Evolutionary conservation across 2,797 vertebrate genomes (phyloP).

Genomic region (Psittacula derbiana): DNA sequence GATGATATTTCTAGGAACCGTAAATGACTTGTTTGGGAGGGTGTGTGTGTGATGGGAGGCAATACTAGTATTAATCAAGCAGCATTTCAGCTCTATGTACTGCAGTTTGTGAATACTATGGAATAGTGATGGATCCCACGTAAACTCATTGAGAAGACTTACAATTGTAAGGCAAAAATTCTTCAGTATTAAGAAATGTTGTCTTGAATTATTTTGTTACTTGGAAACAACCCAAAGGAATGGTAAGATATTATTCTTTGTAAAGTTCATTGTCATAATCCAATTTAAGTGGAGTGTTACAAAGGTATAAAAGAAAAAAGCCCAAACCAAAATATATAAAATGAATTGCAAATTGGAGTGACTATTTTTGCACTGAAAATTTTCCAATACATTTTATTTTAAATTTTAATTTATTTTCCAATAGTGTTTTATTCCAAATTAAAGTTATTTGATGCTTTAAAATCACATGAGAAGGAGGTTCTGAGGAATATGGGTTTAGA

Average conservation of each 20-base stretch:
- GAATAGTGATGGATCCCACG: not conserved
- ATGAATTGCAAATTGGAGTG: not conserved
- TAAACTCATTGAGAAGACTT: not conserved
- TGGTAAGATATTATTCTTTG: not conserved
- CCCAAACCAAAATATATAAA: not conserved
- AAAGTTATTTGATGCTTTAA: not conserved
- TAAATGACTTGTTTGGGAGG: not conserved
- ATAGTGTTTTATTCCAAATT: not conserved
- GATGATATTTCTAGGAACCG: not conserved
- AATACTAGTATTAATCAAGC: not conserved
- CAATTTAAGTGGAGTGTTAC: not conserved
- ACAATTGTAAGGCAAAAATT: not conserved
- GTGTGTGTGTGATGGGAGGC: not conserved
- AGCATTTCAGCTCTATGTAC: not conserved
- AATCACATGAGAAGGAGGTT: not conserved
- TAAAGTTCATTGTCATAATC: not conserved
- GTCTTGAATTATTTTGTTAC: not conserved
- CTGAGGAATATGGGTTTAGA: not conserved
- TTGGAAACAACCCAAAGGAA: not conserved
- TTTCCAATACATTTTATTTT: not conserved
- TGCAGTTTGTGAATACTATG: not conserved
- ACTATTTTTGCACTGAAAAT: not conserved
- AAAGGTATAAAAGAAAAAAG: not conserved
- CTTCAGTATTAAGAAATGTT: not conserved
- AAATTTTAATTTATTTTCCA: not conserved